A percentile compares a stretch with the other conserved stretches of the same genome.
Evolutionary conservation across 2,797 vertebrate species (phyloP).

Genomic region (Acanthiza pusilla): DNA sequence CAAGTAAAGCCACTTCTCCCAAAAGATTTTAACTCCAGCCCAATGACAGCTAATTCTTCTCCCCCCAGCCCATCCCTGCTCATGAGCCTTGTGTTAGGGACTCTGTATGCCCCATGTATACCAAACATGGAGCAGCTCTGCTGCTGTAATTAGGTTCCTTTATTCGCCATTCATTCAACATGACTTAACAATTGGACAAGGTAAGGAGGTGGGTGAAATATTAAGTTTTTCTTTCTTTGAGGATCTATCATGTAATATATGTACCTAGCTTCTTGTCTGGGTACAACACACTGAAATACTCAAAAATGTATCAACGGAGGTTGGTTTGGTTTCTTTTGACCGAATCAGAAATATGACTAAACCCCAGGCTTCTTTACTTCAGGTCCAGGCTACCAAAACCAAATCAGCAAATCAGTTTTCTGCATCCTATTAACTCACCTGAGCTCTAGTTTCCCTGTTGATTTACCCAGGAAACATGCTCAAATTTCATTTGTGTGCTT

Average conservation of each 20-base stretch:
- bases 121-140: not conserved
- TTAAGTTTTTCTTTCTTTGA: not conserved
- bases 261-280: not conserved
- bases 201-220: not conserved
- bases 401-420: not conserved
- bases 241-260: not conserved
- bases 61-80: not conserved
- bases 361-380: not conserved
- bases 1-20: not conserved
- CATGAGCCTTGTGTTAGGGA: not conserved
- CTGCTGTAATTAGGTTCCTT: not conserved
- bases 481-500: not conserved
- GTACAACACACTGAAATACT: not conserved
- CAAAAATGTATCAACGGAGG: not conserved
- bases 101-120: not conserved
- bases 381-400: not conserved
- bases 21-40: not conserved
- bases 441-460: not conserved
- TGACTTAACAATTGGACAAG: not conserved
- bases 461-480: not conserved
- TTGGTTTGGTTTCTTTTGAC: not conserved
- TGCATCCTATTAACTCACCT: not conserved
- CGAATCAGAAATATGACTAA: not conserved
- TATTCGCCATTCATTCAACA: not conserved
- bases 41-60: not conserved